Percentiles rank a stretch among this genome's conserved stretches.
Evolutionary conservation across 2,113 vertebrate genomes (phyloP).

Genomic region (Leucosticte australis): DNA sequence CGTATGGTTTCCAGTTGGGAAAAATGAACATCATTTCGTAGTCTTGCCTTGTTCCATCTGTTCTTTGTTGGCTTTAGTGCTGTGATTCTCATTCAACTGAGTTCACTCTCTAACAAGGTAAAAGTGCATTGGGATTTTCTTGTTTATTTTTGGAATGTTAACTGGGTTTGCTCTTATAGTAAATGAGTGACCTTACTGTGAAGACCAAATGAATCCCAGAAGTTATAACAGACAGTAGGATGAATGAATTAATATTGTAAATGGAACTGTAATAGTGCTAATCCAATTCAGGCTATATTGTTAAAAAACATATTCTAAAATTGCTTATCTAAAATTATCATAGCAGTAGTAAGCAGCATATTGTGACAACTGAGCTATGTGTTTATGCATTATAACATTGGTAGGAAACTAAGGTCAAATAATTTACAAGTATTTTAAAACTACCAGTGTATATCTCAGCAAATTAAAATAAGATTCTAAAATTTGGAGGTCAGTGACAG

Average conservation of each 20-base stretch:
- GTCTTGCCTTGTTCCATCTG: background rate
- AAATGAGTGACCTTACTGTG: background rate
- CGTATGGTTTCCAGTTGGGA: background rate
- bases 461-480: background rate
- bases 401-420: background rate
- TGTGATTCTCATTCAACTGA: background rate
- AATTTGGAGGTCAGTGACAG: background rate
- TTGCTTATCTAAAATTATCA: background rate
- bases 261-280: background rate
- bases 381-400: background rate
- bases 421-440: background rate
- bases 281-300: background rate
- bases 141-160: background rate
- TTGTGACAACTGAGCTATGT: background rate
- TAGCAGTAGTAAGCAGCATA: background rate
- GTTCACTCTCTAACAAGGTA: background rate
- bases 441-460: background rate
- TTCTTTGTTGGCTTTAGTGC: background rate
- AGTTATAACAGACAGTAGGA: background rate
- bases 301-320: background rate
- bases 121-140: background rate
- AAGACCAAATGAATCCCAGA: background rate
- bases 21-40: background rate
- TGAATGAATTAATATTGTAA: background rate
- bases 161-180: background rate